phyloP scores from a whole-genome alignment of 2,888 invertebrate species.

The Euplexia lucipara region DNA sequence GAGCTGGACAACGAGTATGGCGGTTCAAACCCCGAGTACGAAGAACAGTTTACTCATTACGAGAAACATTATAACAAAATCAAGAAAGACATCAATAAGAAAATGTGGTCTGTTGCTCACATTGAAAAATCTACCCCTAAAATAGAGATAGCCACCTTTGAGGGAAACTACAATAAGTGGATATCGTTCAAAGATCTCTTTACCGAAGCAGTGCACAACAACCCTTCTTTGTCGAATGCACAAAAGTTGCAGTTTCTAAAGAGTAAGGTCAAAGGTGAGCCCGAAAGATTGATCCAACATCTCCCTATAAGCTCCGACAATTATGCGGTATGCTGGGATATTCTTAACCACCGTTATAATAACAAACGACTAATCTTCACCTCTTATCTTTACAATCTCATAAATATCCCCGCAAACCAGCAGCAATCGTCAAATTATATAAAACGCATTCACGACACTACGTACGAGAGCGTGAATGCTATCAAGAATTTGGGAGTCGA shows the following conservation, averaged over 20 bases:
- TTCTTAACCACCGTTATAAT: background rate
- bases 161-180: background rate
- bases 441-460: too few species aligned
- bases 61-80: background rate
- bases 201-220: background rate
- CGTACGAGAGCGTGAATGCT: too few species aligned
- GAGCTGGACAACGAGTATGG: background rate
- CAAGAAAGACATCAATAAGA: slow-evolving; percentile 2
- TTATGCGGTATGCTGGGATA: background rate
- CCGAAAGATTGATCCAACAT: slow-evolving; percentile 3
- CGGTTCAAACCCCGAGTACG: background rate
- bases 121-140: background rate
- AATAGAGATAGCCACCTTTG: background rate
- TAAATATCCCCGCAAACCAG: too few species aligned
- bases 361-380: background rate
- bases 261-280: background rate
- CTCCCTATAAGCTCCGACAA: background rate
- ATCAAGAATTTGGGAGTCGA: background rate
- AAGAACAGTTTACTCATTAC: background rate
- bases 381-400: too few species aligned
- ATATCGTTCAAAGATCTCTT: background rate
- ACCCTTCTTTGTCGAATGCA: background rate
- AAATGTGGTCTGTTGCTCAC: slow-evolving; percentile 4
- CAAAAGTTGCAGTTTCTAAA: slow-evolving; percentile 10
- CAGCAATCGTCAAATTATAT: too few species aligned